Evolutionary conservation across 2,797 vertebrate genomes (phyloP).

Genomic region (Phrynocephalus guinanensis): DNA sequence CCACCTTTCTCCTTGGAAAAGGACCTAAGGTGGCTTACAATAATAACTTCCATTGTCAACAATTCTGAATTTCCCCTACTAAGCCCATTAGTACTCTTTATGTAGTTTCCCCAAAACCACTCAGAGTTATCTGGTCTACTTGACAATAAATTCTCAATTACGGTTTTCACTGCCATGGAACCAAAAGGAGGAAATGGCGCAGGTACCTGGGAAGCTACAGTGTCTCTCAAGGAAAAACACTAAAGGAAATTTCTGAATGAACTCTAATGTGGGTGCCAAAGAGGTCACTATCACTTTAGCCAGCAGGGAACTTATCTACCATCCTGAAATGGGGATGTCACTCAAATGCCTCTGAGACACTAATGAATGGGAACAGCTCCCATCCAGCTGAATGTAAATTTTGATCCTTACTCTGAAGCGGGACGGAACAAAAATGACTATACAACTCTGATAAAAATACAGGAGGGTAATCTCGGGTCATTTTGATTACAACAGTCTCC

Average conservation of each 20-base stretch:
- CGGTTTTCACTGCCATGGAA: slow-evolving; percentile 43
- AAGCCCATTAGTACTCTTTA: slow-evolving; percentile 16
- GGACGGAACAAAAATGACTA: slow-evolving; percentile 70
- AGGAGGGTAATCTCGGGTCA: slow-evolving; percentile 69
- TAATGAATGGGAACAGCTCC: slow-evolving; percentile 58
- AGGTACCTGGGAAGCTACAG: background rate
- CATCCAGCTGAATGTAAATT: slow-evolving; percentile 53
- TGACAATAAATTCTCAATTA: slow-evolving; percentile 30
- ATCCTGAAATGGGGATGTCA: slow-evolving; percentile 58
- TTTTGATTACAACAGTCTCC: slow-evolving; percentile 65
- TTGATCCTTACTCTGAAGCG: slow-evolving; percentile 56
- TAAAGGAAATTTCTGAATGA: slow-evolving; percentile 15
- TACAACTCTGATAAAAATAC: slow-evolving; percentile 71
- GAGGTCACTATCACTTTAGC: slow-evolving; percentile 57
- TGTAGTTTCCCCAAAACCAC: slow-evolving; percentile 45
- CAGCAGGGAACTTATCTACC: slow-evolving; percentile 59
- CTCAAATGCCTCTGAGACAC: slow-evolving; percentile 62
- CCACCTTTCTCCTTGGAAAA: too few relatives aligned
- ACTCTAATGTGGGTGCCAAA: background rate
- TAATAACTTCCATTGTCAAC: slow-evolving; percentile 25
- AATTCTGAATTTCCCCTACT: background rate
- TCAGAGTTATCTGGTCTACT: background rate
- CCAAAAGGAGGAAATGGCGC: slow-evolving; percentile 6
- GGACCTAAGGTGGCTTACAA: too few relatives aligned
- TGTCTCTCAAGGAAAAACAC: too few relatives aligned